Percentiles rank a stretch among this genome's conserved stretches.
These are phyloP conservation scores for Drosophila emarginata DNA, from an alignment of 2,888 invertebrate genomes.

Conservation along the genomic window DNA sequence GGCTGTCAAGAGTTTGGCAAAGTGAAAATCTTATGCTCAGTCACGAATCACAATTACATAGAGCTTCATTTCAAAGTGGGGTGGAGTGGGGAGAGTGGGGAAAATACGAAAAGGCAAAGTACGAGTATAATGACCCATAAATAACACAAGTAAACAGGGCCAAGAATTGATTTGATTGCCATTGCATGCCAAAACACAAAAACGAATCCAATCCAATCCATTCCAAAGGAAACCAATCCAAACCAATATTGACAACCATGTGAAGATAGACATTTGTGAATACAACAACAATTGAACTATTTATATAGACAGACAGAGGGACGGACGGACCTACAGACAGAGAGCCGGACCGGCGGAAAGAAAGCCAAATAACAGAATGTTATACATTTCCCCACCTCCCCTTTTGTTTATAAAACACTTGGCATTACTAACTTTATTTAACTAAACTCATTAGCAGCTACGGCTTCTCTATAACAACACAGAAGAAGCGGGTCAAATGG, in stretches of 20 bases:
- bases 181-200: conserved; percentile 39
- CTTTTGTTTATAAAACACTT: background rate
- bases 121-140: conserved; percentile 28
- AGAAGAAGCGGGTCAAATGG: no score
- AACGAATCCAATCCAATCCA: conserved; percentile 27
- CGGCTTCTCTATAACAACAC: no score
- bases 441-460: conserved; percentile 1
- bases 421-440: conserved; percentile 1
- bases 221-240: conserved; percentile 31
- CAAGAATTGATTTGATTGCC: conserved; percentile 47
- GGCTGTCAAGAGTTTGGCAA: conserved; percentile 7
- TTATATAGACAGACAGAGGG: conserved; percentile 4
- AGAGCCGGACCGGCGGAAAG: background rate
- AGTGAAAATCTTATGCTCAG: conserved; percentile 37
- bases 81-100: no score
- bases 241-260: conserved; percentile 31
- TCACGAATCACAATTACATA: conserved; percentile 42
- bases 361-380: conserved; percentile 2
- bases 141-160: conserved; percentile 42
- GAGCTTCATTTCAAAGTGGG: background rate
- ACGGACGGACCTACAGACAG: background rate
- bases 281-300: conserved; percentile 28
- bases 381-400: background rate
- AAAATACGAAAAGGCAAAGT: background rate
- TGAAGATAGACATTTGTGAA: conserved; percentile 53